A percentile compares a stretch with the other conserved stretches of the same genome.
Conservation (phyloP, 2,888 invertebrate species). For the Busseola fusca region DNA sequence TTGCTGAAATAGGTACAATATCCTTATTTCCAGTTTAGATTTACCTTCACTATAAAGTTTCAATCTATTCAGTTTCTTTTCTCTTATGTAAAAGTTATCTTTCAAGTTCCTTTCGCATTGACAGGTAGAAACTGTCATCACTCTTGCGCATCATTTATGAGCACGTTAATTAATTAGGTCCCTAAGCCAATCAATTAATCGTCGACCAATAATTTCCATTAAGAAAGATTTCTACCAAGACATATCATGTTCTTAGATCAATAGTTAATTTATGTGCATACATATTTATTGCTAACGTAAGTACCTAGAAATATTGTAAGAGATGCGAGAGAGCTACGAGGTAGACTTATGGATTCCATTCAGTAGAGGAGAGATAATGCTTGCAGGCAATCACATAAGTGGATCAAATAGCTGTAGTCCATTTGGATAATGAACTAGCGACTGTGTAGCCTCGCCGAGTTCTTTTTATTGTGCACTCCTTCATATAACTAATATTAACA, state of each 20-base stretch:
- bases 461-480: constrained; percentile 80
- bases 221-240: constrained; percentile 33
- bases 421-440: constrained; percentile 89
- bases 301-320: constrained; percentile 82
- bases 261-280: constrained; percentile 77
- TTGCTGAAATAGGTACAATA: background rate
- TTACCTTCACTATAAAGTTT: no score
- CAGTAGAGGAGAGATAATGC: constrained; percentile 87
- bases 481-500: constrained; percentile 73
- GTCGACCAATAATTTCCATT: constrained; percentile 15
- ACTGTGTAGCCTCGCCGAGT: constrained; percentile 78
- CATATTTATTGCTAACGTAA: constrained; percentile 73
- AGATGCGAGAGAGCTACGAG: constrained; percentile 85
- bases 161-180: constrained; percentile 2
- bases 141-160: background rate
- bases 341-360: constrained; percentile 88
- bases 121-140: background rate
- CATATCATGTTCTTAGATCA: constrained; percentile 63
- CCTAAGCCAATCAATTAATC: constrained; percentile 16
- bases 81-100: background rate
- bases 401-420: constrained; percentile 89
- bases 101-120: no score
- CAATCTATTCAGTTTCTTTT: background rate
- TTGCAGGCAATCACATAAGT: constrained; percentile 89
- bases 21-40: background rate